phyloP scores from a whole-genome alignment of 92 coral and sea anemone genomes.

The Epizoanthus scotinus region DNA sequence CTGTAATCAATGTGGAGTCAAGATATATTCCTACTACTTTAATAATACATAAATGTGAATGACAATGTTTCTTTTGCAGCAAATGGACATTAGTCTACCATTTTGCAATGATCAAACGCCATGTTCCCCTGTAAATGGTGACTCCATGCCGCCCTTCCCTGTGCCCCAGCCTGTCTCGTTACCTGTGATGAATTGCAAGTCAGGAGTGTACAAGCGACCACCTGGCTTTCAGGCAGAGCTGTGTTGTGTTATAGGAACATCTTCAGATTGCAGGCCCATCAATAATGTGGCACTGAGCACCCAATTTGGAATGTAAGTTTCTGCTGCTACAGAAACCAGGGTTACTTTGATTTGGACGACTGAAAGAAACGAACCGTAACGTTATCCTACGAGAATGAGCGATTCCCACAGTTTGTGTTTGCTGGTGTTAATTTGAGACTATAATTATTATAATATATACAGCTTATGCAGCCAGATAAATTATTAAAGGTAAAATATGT shows the following conservation, averaged over 20 bases:
- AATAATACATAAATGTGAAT: no score
- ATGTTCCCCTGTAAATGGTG: constrained; percentile 9
- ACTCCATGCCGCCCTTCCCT: constrained; percentile 25
- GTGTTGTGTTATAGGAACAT: constrained; percentile 67
- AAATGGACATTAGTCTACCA: constrained; percentile 31
- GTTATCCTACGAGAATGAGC: no score
- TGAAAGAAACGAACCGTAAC: no score
- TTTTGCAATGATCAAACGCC: not conserved
- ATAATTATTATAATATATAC: no score
- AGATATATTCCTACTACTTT: no score
- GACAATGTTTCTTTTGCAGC: constrained; percentile 12
- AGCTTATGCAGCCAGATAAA: no score
- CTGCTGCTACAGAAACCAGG: not conserved
- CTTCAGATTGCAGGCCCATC: constrained; percentile 69
- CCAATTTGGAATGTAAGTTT: constrained; percentile 93
- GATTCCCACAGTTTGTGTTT: no score
- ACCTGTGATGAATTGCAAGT: constrained; percentile 62
- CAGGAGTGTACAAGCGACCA: constrained; percentile 78
- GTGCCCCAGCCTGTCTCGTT: constrained; percentile 31
- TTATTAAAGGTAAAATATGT: no score
- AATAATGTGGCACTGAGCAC: constrained; percentile 82
- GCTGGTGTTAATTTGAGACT: no score
- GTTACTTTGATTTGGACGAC: no score
- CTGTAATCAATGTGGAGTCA: no score
- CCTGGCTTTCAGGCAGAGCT: constrained; percentile 93